A percentile compares a stretch with the other conserved stretches of the same genome.
Evolutionary conservation across 2,797 vertebrate species (phyloP).

Genomic region (Heterohyrax brucei): DNA sequence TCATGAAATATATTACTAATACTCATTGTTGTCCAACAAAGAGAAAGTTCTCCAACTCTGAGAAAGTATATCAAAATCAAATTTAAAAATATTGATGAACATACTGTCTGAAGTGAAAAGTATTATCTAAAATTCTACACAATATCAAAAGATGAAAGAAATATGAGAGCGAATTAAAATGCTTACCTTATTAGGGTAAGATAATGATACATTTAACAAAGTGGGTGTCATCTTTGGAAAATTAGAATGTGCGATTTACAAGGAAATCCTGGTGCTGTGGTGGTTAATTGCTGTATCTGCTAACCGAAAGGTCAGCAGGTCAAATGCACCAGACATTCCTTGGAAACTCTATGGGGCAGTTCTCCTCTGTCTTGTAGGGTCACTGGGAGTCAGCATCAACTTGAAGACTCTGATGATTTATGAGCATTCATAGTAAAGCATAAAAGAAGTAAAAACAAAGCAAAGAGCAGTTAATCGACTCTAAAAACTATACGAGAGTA

Average conservation of each 20-base stretch:
- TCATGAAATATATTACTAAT: neutral
- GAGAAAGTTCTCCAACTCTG: neutral
- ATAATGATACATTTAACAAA: neutral
- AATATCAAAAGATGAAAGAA: neutral
- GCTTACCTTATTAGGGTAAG: neutral
- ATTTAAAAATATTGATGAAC: neutral
- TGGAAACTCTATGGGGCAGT: too few species aligned
- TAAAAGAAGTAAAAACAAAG: neutral
- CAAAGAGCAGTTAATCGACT: too few species aligned
- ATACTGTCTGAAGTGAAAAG: neutral
- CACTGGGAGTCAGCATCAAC: neutral
- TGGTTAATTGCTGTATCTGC: too few species aligned
- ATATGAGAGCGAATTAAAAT: neutral
- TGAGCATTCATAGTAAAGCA: neutral
- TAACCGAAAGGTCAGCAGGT: too few species aligned
- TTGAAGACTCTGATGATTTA: too few species aligned
- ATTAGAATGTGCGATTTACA: too few species aligned
- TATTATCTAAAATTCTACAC: neutral
- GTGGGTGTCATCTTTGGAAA: too few species aligned
- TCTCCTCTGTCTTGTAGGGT: too few species aligned
- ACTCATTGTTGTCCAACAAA: neutral
- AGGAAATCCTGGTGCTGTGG: too few species aligned
- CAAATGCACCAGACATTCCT: too few species aligned
- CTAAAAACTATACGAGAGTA: neutral
- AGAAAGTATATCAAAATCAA: neutral